phyloP scores from a whole-genome alignment of 1,140 invertebrate genomes.

The Euura lappo region DNA sequence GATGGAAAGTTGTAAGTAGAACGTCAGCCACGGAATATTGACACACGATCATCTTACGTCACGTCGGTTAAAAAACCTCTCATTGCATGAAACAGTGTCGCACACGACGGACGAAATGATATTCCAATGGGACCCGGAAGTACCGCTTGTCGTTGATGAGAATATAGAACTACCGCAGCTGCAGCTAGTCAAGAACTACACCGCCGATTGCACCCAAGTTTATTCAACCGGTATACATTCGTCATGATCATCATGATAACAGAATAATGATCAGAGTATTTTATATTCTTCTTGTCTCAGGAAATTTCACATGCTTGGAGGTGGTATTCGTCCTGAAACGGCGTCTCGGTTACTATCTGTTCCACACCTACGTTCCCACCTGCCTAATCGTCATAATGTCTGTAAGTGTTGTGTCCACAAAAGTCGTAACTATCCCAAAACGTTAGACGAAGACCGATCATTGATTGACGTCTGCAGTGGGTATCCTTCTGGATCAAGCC shows the following conservation, averaged over 20 bases:
- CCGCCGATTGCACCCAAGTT: constrained; percentile 87
- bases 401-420: constrained; percentile 60
- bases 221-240: constrained; percentile 76
- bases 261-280: neutral
- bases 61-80: neutral
- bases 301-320: constrained; percentile 88
- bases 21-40: constrained; percentile 17
- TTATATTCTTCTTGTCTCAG: constrained; percentile 55
- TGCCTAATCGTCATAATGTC: constrained; percentile 91
- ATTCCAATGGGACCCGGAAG: constrained; percentile 88
- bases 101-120: constrained; percentile 91
- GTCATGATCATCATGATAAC: constrained; percentile 5
- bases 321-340: constrained; percentile 86
- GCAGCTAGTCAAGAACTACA: constrained; percentile 82
- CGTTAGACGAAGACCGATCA: neutral
- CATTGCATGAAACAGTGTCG: constrained; percentile 70
- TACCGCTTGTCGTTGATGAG: constrained; percentile 87
- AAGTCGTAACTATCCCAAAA: neutral
- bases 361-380: constrained; percentile 88
- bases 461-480: constrained; percentile 65
- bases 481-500: constrained; percentile 94
- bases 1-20: constrained; percentile 87
- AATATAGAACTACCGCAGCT: constrained; percentile 88
- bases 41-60: neutral
- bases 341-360: constrained; percentile 84